Evolutionary conservation across 2,113 vertebrate species (phyloP), one percentile per base, ranked within the genome.

Genomic region (Sardina pilchardus): DNA sequence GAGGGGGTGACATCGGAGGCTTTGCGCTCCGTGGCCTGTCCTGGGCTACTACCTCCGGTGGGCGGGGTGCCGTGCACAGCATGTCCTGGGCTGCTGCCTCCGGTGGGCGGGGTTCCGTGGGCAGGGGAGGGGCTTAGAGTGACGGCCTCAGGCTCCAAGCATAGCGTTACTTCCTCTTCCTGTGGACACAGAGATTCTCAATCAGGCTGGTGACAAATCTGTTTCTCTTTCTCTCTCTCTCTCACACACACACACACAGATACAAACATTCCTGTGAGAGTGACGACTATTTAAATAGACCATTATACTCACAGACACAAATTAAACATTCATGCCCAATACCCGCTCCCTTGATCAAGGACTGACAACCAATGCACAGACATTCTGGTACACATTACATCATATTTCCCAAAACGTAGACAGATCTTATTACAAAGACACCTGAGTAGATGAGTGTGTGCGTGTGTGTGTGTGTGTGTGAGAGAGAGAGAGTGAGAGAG

Each of bases 161-260:
- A 97, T 89, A 98, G 94, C 0, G 95, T 96, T 81, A 97, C 94
- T n/a, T 99, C 97, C 88, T 97, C 97, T 91, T 95, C 95, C 95
- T 96, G 90, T 82, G 50, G 82, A 67, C 67, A 85, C 34, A 63
- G n/a, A 87, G 43, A 39, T 59, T 59, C 71, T 78, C 3, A 63
- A 43, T 67, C 53, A 83, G 71, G 12, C 14, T 34, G 71, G 36
- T 36, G 21, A 17, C 83, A 42, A 42, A 26, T 81, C 6, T 63
- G 39, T n/a, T 14, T n/a, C 14, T 71, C 63, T 30, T 26, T 71
- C 26, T 14, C 30, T 75, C 26, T 36, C 30, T 4, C 17, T 3
- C 9, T 47, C 6, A n/a, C 24, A 63, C 59, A n/a, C 21, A 59
- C 53, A 59, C 53, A 59, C 53, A 56, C 53, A 59, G 12, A 59